Conservation (phyloP, 2,113 vertebrate species). For the Toxotes jaculatrix region DNA sequence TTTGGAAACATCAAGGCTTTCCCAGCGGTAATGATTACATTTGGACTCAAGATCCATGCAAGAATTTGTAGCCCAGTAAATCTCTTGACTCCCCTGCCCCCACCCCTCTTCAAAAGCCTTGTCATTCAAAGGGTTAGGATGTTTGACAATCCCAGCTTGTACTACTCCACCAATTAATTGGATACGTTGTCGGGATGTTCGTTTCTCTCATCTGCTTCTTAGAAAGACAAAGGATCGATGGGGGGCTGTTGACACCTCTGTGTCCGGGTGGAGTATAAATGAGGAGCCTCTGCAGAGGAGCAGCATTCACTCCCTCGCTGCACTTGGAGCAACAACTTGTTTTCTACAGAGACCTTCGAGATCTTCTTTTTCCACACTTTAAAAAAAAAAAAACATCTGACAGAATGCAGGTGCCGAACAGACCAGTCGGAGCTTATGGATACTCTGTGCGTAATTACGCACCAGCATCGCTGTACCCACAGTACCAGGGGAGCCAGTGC, state of each 20-base stretch:
- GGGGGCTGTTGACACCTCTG: conserved; percentile 85
- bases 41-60: conserved; percentile 83
- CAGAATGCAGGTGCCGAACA: conserved; percentile 79
- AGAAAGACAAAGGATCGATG: conserved; percentile 80
- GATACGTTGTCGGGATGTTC: conserved; percentile 85
- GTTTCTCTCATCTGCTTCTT: conserved; percentile 84
- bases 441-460: conserved; percentile 76
- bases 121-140: conserved; percentile 84
- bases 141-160: conserved; percentile 87
- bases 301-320: conserved; percentile 58
- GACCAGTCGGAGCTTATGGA: conserved; percentile 67
- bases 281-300: not conserved
- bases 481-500: conserved; percentile 59
- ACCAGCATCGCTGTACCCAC: conserved; percentile 51
- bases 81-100: conserved; percentile 58
- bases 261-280: conserved; percentile 78
- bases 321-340: conserved; percentile 36
- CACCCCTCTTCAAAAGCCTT: conserved; percentile 79
- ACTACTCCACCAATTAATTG: conserved; percentile 88
- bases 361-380: not conserved
- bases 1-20: conserved; percentile 85
- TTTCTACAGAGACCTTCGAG: conserved; percentile 3
- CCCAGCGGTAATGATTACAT: conserved; percentile 84
- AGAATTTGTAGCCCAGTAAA: conserved; percentile 84
- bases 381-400: not conserved